Conservation (phyloP, 2,888 invertebrate species). For the Pyrocoelia pectoralis region DNA sequence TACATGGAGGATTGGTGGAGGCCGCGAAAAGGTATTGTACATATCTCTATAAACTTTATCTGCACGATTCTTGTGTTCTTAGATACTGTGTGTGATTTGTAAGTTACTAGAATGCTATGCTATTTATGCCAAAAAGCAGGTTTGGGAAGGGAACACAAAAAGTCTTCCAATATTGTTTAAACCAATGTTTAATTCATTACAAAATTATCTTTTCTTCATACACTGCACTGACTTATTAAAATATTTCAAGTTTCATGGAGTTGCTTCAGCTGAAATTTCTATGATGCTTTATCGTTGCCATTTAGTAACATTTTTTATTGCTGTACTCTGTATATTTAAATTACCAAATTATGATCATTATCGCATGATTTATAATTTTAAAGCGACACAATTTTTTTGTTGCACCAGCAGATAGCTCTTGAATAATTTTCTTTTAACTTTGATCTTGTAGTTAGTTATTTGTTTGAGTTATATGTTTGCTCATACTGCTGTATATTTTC, state of each 20-base stretch:
- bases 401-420: too few relatives aligned
- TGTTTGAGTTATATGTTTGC: not conserved
- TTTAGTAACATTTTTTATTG: not conserved
- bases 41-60: conserved; percentile 2
- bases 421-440: too few relatives aligned
- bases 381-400: too few relatives aligned
- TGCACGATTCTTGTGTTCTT: conserved; percentile 21
- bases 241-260: not conserved
- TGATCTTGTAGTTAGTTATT: too few relatives aligned
- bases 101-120: conserved; percentile 23
- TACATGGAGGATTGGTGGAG: conserved; percentile 99
- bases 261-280: not conserved
- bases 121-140: conserved; percentile 4
- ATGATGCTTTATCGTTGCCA: not conserved
- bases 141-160: not conserved
- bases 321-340: not conserved
- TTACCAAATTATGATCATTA: too few relatives aligned
- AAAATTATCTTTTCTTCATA: not conserved
- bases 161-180: conserved; percentile 2
- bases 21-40: conserved; percentile 85
- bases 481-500: not conserved
- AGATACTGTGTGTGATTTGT: conserved; percentile 19
- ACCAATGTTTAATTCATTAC: not conserved
- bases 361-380: too few relatives aligned
- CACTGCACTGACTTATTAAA: not conserved